Evolutionary conservation across 2,797 vertebrate genomes (phyloP).

Genomic region (Tangara arthus): DNA sequence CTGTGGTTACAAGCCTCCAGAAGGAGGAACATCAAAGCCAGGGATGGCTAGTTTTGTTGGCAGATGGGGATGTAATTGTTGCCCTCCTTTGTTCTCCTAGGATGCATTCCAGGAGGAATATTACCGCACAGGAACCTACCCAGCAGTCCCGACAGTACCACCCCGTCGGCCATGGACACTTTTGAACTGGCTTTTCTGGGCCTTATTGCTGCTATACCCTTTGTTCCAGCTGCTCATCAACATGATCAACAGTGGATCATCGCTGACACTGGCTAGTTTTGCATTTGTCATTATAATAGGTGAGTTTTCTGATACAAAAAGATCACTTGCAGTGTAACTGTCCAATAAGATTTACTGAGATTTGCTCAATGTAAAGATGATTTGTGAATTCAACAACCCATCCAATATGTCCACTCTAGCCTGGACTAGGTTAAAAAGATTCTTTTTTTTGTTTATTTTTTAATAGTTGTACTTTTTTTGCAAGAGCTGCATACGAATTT

Average conservation of each 20-base stretch:
- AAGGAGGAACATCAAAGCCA: neutral
- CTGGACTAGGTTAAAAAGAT: neutral
- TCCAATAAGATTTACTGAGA: neutral
- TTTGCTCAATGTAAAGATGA: neutral
- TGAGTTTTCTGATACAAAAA: slow-evolving; percentile 66
- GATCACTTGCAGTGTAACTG: neutral
- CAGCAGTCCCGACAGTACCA: slow-evolving; percentile 72
- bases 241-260: slow-evolving; percentile 84
- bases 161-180: slow-evolving; percentile 83
- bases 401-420: neutral
- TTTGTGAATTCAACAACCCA: neutral
- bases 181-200: slow-evolving; percentile 93
- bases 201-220: slow-evolving; percentile 85
- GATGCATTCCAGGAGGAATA: slow-evolving; percentile 91
- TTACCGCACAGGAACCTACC: slow-evolving; percentile 81
- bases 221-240: slow-evolving; percentile 81
- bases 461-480: neutral
- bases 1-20: neutral
- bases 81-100: slow-evolving; percentile 68
- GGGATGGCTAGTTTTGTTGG: neutral
- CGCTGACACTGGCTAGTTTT: slow-evolving; percentile 79
- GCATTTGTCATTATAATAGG: slow-evolving; percentile 84
- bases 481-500: neutral
- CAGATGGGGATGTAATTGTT: neutral
- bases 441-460: neutral